Evolutionary conservation across 2,113 vertebrate species (phyloP).

Genomic region (Arvicanthis niloticus): DNA sequence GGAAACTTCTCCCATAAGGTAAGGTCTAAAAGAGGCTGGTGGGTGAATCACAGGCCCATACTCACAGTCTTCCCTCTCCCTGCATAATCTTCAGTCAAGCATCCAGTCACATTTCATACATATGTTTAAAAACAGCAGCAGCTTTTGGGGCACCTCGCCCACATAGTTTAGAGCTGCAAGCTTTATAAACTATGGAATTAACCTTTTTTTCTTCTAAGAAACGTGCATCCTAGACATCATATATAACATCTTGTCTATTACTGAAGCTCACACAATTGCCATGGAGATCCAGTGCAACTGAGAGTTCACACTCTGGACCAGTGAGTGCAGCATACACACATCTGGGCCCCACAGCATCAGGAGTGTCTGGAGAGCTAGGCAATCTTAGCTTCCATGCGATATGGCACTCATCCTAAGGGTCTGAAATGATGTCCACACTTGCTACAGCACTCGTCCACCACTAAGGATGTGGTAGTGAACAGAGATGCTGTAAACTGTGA

Average conservation of each 20-base stretch:
- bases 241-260: neutral
- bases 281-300: neutral
- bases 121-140: neutral
- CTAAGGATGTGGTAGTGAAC: neutral
- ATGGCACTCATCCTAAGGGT: neutral
- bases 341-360: neutral
- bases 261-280: neutral
- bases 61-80: neutral
- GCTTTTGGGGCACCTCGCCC: neutral
- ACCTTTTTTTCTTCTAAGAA: neutral
- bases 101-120: neutral
- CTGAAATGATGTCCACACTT: neutral
- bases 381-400: fast-evolving
- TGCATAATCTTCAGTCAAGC: neutral
- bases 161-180: neutral
- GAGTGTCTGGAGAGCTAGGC: neutral
- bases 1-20: neutral
- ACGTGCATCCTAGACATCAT: neutral
- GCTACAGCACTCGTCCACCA: neutral
- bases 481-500: neutral
- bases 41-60: neutral
- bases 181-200: neutral
- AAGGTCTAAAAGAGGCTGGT: slow-evolving; percentile 1
- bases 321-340: neutral
- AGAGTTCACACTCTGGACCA: neutral